A percentile compares a stretch with the other conserved stretches of the same genome.
Evolutionary conservation across 1,140 invertebrate species (phyloP).

Genomic region (Tetraneura akinire): DNA sequence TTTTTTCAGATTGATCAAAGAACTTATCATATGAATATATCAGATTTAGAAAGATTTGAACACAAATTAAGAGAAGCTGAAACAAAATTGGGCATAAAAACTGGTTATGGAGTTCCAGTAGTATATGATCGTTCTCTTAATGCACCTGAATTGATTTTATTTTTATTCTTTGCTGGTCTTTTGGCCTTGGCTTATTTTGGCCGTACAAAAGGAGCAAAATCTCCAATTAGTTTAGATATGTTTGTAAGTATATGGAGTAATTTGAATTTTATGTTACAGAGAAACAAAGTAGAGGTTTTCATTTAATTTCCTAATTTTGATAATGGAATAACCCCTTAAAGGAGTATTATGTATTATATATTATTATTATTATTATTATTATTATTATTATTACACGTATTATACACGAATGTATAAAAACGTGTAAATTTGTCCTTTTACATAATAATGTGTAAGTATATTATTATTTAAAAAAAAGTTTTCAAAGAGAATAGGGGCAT

Average conservation of each 20-base stretch:
- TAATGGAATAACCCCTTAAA: too few relatives aligned
- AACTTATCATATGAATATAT: conserved; percentile 80
- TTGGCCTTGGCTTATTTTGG: conserved; percentile 55
- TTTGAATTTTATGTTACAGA: too few relatives aligned
- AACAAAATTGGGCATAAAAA: conserved; percentile 72
- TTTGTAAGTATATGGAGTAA: conserved; percentile 71
- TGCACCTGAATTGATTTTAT: conserved; percentile 71
- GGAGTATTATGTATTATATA: too few relatives aligned
- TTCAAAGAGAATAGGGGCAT: too few relatives aligned
- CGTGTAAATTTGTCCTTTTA: too few relatives aligned
- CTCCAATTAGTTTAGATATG: conserved; percentile 65
- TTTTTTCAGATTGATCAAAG: conserved; percentile 64
- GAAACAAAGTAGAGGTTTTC: too few relatives aligned
- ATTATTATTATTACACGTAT: too few relatives aligned
- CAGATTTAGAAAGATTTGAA: conserved; percentile 81
- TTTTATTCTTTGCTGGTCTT: conserved; percentile 62
- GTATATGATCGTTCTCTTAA: conserved; percentile 72
- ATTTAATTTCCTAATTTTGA: too few relatives aligned
- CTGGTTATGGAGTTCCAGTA: conserved; percentile 72
- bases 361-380: too few relatives aligned
- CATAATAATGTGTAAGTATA: too few relatives aligned
- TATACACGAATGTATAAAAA: too few relatives aligned
- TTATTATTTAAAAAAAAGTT: too few relatives aligned
- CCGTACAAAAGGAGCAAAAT: conserved; percentile 52
- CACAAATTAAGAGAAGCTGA: conserved; percentile 84